Percentiles rank a stretch among this genome's conserved stretches.
phyloP scores from a whole-genome alignment of 2,113 vertebrate genomes.

The Mungos mungo region DNA sequence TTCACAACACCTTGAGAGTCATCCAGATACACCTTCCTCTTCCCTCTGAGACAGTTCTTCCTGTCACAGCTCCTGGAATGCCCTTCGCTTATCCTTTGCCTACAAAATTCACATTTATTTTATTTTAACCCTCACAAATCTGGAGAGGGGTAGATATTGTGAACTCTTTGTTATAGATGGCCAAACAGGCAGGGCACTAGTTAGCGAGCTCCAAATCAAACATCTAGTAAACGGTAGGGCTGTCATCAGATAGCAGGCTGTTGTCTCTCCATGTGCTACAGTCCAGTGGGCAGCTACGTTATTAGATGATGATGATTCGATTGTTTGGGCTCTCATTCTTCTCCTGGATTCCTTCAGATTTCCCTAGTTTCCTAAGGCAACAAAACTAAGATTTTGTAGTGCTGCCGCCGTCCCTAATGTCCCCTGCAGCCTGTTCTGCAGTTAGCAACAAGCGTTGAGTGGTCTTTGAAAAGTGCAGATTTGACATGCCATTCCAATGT shows the following conservation, averaged over 20 bases:
- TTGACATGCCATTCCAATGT: neutral
- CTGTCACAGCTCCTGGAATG: neutral
- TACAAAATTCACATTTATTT: neutral
- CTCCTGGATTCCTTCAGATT: neutral
- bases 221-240: neutral
- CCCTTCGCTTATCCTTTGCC: neutral
- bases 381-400: neutral
- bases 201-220: neutral
- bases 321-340: neutral
- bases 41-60: neutral
- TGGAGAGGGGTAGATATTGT: neutral
- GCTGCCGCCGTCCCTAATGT: accelerated
- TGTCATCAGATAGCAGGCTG: neutral
- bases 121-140: neutral
- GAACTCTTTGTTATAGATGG: neutral
- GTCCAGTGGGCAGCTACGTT: neutral
- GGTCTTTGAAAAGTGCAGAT: neutral
- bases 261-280: neutral
- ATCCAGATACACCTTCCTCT: neutral
- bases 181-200: too few species aligned
- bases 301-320: neutral
- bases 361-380: neutral
- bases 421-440: neutral
- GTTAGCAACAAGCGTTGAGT: neutral
- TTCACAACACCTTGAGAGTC: neutral